phyloP scores from a whole-genome alignment of 2,888 invertebrate genomes.

The Drosophila greeni region DNA sequence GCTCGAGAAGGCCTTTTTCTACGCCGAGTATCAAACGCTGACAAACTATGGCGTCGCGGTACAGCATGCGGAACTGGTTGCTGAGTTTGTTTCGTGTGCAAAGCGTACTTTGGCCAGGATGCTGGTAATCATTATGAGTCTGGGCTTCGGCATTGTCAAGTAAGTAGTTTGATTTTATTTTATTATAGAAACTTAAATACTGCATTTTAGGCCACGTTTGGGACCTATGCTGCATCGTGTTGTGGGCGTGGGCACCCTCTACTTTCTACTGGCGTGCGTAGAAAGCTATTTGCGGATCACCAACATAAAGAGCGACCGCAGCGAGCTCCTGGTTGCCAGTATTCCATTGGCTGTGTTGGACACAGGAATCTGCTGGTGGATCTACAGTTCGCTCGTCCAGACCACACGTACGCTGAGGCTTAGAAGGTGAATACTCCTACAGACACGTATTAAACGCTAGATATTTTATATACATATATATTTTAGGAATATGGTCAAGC shows the following conservation, averaged over 20 bases:
- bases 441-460: neutral
- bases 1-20: slow-evolving; percentile 93
- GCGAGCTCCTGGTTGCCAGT: slow-evolving; percentile 85
- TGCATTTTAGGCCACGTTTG: slow-evolving; percentile 85
- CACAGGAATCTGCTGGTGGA: slow-evolving; percentile 96
- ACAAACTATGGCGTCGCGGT: slow-evolving; percentile 84
- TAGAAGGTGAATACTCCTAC: slow-evolving; percentile 81
- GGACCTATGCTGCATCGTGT: slow-evolving; percentile 94
- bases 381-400: slow-evolving; percentile 90
- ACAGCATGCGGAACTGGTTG: slow-evolving; percentile 87
- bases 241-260: slow-evolving; percentile 89
- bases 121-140: slow-evolving; percentile 95
- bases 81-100: slow-evolving; percentile 93
- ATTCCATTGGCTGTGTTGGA: slow-evolving; percentile 92
- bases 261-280: slow-evolving; percentile 90
- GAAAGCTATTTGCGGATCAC: slow-evolving; percentile 91
- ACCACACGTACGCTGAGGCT: slow-evolving; percentile 93
- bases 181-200: neutral
- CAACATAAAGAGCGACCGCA: slow-evolving; percentile 82
- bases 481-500: slow-evolving; percentile 91
- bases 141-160: slow-evolving; percentile 98
- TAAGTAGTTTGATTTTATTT: slow-evolving; percentile 78
- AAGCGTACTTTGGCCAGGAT: slow-evolving; percentile 95
- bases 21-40: slow-evolving; percentile 90
- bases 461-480: slow-evolving; percentile 1